Conservation (phyloP, 2,888 invertebrate species). For the Habrosyne pyritoides region DNA sequence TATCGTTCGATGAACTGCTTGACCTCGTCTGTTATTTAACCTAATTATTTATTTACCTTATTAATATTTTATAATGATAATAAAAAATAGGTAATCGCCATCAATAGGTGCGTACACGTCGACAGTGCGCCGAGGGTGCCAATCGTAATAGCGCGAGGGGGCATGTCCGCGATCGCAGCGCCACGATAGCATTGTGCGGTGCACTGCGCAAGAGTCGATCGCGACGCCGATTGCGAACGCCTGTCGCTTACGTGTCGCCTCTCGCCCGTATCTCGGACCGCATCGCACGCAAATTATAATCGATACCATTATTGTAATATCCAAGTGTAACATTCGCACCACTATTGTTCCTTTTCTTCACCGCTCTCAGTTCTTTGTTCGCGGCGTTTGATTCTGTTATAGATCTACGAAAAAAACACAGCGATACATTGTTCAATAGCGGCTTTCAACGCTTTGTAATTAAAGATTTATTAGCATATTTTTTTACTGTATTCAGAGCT, state of each 20-base stretch:
- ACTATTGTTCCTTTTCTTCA: slow-evolving; percentile 74
- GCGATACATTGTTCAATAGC: slow-evolving; percentile 35
- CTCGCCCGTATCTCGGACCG: slow-evolving; percentile 69
- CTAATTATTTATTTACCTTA: background rate
- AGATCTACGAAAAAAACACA: slow-evolving; percentile 16
- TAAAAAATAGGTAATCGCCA: slow-evolving; percentile 67
- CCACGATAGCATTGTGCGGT: slow-evolving; percentile 80
- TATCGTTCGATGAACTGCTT: background rate
- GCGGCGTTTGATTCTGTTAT: slow-evolving; percentile 36
- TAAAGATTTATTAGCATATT: slow-evolving; percentile 35
- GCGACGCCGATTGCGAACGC: slow-evolving; percentile 74
- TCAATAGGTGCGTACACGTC: slow-evolving; percentile 63
- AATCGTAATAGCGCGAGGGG: slow-evolving; percentile 77
- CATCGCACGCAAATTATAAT: slow-evolving; percentile 84
- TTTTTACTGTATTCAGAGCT: slow-evolving; percentile 14
- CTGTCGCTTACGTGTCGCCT: slow-evolving; percentile 81
- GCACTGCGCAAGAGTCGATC: slow-evolving; percentile 70
- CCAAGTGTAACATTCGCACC: slow-evolving; percentile 74
- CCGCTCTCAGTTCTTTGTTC: slow-evolving; percentile 53
- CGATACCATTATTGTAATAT: slow-evolving; percentile 84
- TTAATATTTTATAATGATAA: slow-evolving; percentile 28
- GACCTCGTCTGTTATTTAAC: background rate
- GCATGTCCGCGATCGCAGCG: slow-evolving; percentile 77
- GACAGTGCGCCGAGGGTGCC: slow-evolving; percentile 57
- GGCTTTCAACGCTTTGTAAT: slow-evolving; percentile 47